A percentile compares a stretch with the other conserved stretches of the same genome.
These are phyloP conservation scores for Andinoacara biseriatus DNA, from an alignment of 2,113 vertebrate species.

Conservation along the genomic window DNA sequence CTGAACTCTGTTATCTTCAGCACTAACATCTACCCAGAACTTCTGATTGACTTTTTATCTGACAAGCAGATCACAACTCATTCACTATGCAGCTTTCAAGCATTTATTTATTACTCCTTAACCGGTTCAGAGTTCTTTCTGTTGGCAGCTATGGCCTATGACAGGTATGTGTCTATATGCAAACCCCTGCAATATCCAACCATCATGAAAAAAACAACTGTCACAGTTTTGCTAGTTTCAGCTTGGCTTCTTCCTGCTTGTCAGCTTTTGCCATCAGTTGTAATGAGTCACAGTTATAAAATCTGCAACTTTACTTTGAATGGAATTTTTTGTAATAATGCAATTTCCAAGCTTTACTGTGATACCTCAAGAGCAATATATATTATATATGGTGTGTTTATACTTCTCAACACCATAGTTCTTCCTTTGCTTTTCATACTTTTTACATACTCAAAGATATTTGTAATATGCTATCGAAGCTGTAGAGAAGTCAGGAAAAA, in stretches of 20 bases:
- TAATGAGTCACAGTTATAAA: neutral
- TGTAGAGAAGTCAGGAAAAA: slow-evolving; percentile 20
- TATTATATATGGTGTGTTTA: neutral
- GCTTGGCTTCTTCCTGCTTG: slow-evolving; percentile 43
- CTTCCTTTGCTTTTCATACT: slow-evolving; percentile 39
- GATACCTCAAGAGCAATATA: neutral
- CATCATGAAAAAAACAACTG: slow-evolving; percentile 24
- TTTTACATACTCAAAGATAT: slow-evolving; percentile 44
- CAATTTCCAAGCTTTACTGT: slow-evolving; percentile 24
- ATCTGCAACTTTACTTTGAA: neutral
- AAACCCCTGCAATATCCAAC: slow-evolving; percentile 54
- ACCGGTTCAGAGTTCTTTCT: slow-evolving; percentile 32
- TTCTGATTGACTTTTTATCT: slow-evolving; percentile 47
- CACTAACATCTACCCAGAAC: slow-evolving; percentile 42
- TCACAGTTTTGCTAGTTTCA: neutral
- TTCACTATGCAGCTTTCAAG: slow-evolving; percentile 31
- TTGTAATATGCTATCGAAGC: slow-evolving; percentile 1
- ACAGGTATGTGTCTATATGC: slow-evolving; percentile 62
- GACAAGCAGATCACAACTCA: slow-evolving; percentile 29
- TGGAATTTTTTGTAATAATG: slow-evolving; percentile 51
- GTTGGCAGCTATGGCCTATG: slow-evolving; percentile 51
- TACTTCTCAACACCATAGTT: neutral
- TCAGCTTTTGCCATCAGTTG: neutral
- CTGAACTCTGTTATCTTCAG: slow-evolving; percentile 49
- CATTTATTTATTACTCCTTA: slow-evolving; percentile 18